Conservation (phyloP, 2,113 vertebrate genomes). For the Myocastor coypus region DNA sequence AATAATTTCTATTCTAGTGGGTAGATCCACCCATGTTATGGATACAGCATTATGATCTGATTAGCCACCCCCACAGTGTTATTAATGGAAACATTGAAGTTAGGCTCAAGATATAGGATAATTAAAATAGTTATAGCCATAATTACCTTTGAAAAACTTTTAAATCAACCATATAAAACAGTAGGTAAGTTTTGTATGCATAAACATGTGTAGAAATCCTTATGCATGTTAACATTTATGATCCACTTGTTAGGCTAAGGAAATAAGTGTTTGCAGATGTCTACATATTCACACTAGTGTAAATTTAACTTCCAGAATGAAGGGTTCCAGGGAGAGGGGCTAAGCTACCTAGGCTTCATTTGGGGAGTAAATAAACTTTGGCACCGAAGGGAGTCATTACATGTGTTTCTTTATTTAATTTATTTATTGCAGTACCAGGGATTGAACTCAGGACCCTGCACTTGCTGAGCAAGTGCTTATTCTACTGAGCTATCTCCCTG, state of each 20-base stretch:
- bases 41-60: not conserved
- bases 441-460: no score
- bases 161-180: not conserved
- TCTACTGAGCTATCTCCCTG: no score
- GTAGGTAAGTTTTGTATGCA: not conserved
- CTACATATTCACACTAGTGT: not conserved
- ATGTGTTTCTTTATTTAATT: not conserved
- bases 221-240: constrained; percentile 12
- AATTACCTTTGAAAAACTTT: constrained; percentile 27
- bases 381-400: not conserved
- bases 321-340: not conserved
- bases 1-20: constrained; percentile 41
- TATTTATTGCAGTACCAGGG: no score
- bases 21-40: not conserved
- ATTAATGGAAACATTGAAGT: not conserved
- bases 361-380: not conserved
- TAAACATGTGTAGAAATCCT: not conserved
- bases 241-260: not conserved
- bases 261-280: not conserved
- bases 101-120: not conserved
- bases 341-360: not conserved
- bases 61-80: not conserved
- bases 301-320: not conserved
- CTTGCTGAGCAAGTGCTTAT: no score
- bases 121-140: constrained; percentile 50